Percentiles rank a stretch among this genome's conserved stretches.
Evolutionary conservation across 2,797 vertebrate genomes (phyloP).

Genomic region (Clarias platycephalus): DNA sequence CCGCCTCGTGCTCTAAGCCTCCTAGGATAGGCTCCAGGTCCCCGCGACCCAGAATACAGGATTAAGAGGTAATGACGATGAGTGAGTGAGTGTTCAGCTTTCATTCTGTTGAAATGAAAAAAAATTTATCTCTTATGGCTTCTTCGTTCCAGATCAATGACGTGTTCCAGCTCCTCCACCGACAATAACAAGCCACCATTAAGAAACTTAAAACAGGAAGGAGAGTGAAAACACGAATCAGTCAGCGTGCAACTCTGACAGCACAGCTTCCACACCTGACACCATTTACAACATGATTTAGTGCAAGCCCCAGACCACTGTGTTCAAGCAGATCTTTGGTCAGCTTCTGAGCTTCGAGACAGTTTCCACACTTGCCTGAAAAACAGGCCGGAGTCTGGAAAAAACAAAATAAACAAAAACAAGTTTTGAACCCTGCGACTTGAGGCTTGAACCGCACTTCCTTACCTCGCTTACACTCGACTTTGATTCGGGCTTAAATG

Average conservation of each 20-base stretch:
- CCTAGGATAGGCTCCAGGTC: too few relatives aligned
- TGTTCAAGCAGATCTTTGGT: neutral
- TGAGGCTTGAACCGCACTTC: neutral
- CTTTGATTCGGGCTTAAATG: neutral
- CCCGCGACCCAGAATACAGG: too few relatives aligned
- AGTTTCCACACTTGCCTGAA: neutral
- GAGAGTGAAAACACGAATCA: neutral
- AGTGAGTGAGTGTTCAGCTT: too few relatives aligned
- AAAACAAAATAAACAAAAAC: too few relatives aligned
- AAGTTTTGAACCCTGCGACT: neutral
- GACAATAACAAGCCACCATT: neutral
- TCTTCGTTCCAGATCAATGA: neutral
- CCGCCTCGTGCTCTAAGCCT: too few relatives aligned
- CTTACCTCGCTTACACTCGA: too few relatives aligned
- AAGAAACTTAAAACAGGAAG: neutral
- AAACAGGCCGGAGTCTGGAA: neutral
- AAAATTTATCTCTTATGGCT: neutral
- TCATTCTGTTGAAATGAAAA: neutral
- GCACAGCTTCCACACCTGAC: neutral
- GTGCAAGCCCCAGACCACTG: neutral
- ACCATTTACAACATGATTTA: neutral
- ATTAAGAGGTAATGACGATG: too few relatives aligned
- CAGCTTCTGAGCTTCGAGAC: neutral
- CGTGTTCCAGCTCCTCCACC: neutral
- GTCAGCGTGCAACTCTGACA: neutral